Evolutionary conservation across 2,888 invertebrate genomes (phyloP).

Genomic region (Cryptocheilus praepositus): DNA sequence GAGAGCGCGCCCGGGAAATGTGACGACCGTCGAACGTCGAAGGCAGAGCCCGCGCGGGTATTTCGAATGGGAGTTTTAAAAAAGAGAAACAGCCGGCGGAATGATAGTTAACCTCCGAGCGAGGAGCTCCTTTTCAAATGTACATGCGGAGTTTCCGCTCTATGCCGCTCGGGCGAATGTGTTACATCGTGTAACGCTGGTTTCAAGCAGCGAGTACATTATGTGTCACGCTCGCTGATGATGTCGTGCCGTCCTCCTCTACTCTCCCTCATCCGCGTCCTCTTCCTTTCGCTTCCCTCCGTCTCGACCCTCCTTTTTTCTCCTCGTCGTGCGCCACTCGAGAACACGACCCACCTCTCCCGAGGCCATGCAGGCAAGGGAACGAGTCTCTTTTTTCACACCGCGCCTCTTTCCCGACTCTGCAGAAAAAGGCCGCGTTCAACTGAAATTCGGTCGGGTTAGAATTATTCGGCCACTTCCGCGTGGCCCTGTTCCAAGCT

Average conservation of each 20-base stretch:
- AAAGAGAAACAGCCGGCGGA: not conserved
- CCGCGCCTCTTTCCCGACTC: not conserved
- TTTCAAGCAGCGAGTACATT: not conserved
- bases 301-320: not conserved
- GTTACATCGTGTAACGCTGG: conserved; percentile 6
- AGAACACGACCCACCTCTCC: conserved; percentile 44
- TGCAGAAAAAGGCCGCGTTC: no score
- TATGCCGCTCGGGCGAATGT: not conserved
- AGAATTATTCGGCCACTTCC: no score
- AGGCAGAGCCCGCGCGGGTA: no score
- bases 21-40: no score
- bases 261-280: not conserved
- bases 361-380: not conserved
- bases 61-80: no score
- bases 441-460: no score
- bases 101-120: not conserved
- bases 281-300: conserved; percentile 3
- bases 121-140: conserved; percentile 13
- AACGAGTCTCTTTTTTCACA: conserved; percentile 1
- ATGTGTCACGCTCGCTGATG: conserved; percentile 1
- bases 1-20: no score
- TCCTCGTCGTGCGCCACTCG: conserved; percentile 29
- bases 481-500: no score
- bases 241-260: conserved; percentile 25
- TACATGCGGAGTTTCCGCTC: conserved; percentile 5